These are phyloP conservation scores for Gymnoscelis rufifasciata DNA, from an alignment of 2,888 invertebrate genomes.

Conservation along the genomic window DNA sequence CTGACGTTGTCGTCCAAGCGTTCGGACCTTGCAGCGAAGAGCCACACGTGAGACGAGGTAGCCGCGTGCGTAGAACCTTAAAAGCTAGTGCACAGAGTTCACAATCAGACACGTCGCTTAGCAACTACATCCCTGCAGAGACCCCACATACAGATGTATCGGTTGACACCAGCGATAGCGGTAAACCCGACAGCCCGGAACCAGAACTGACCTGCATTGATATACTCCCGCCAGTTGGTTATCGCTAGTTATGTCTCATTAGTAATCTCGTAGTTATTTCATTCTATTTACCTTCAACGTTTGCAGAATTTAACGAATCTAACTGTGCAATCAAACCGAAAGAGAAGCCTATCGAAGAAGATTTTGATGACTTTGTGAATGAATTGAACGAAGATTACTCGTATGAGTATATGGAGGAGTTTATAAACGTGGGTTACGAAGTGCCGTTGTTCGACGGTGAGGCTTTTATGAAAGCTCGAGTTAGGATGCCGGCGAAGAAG, in stretches of 20 bases:
- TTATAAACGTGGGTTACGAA: conserved; percentile 49
- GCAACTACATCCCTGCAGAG: conserved; percentile 43
- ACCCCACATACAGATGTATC: conserved; percentile 60
- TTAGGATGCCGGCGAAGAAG: conserved; percentile 59
- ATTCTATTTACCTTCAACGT: conserved; percentile 42
- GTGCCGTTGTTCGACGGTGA: conserved; percentile 67
- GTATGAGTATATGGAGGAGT: conserved; percentile 53
- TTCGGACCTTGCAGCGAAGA: conserved; percentile 86
- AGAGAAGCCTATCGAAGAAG: conserved; percentile 35
- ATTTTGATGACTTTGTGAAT: conserved; percentile 44
- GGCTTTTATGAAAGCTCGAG: conserved; percentile 59
- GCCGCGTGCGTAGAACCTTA: conserved; percentile 52
- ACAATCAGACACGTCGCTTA: conserved; percentile 35
- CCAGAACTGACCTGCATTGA: conserved; percentile 65
- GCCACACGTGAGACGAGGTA: conserved; percentile 71
- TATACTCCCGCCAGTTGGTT: conserved; percentile 67
- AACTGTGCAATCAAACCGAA: conserved; percentile 37
- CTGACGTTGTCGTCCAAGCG: conserved; percentile 86
- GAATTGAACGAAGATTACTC: conserved; percentile 56
- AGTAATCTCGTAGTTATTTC: conserved; percentile 35
- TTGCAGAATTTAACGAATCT: conserved; percentile 54
- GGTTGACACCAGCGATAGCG: conserved; percentile 69
- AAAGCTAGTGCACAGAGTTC: conserved; percentile 35
- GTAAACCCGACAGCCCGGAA: conserved; percentile 70
- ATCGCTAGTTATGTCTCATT: conserved; percentile 59